Base-by-base conservation (phyloP, 64 coral and sea anemone species). In the Porites australiensis region DNA sequence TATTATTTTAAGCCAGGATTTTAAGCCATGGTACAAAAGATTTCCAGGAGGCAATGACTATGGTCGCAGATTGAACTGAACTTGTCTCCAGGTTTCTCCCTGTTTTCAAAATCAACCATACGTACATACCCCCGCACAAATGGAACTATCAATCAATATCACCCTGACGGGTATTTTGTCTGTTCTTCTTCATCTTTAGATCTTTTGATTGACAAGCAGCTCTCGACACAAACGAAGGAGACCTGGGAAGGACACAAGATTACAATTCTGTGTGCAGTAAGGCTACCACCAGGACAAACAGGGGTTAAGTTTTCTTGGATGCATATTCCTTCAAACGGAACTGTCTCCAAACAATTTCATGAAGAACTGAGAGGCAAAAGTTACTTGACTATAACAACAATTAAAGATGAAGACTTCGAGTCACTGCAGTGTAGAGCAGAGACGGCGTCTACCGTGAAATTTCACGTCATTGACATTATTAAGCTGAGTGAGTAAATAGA, bases 391-490 rank as follows among this genome's bases (percentile, higher is more conserved):
- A 51, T 84, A 68, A 67, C 63, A 10, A 84, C 81, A 10, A 50
- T 68, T 12, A 51, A 67, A 67, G 62, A 84, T 69, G 81, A 68
- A 51, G 81, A 84, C 61, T 84, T 84, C 23, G 81, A 84, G 18
- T 45, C 44, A 84, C 18, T 84, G 78, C 78, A 81, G 37, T 81
- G 78, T 53, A 37, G 5, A 61, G 78, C 78, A 16, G 78, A 81
- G 6, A 81, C 81, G 4, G 22, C 12, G 7, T 9, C 14, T 0
- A 84, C 46, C 22, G 63, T 68, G 2, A 84, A 84, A 67, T 84
- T 48, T 63, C 81, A 84, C 18, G 19, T 23, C 63, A 67, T 84
- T 23, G 51, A 84, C 63, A 67, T 84, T 13, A 84, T 45, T 49
- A 84, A 63, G 16, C 63, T 84, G 13, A 84, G 81, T 84, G 51